Base-by-base conservation (phyloP, 1,140 invertebrate species). In the Gonatopus flavifemur region DNA sequence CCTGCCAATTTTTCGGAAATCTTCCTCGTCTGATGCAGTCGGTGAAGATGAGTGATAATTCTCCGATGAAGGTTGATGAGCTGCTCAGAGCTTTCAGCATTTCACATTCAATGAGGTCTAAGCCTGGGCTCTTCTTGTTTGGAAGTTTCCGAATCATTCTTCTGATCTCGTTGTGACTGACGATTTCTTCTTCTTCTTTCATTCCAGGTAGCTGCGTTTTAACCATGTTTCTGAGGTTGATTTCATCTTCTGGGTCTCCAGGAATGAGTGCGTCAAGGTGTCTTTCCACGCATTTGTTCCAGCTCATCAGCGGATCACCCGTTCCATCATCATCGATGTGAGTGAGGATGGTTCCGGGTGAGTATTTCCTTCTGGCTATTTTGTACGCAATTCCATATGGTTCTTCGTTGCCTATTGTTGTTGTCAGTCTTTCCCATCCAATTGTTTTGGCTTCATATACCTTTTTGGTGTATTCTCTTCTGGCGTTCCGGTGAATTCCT, bases 1-100 rank as follows among this genome's bases (percentile, higher is more conserved):
- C 36, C 55, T 79, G 79, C 77, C 76, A 79, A 3, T 40, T 20
- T 0, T 54, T 35, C 7, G 76, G 74, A 35, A 78, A 77, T 0
- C 44, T 33, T 0, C 62, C 61, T 18, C 57, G 52, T 10, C 10
- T 12, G 0, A 74, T 32, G 16, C 70, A 70, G 3, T 6, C 38
- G 6, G 62, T 55, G 19, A 46, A 63, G 5, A 74, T 13, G 0
- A 20, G 3, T 2, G 44, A 3, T 0, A 69, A 8, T 40, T 68
- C 57, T 0, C 37, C 21, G 1, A 13, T 12, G 1, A 58, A 32
- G 0, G 44, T 37, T 3, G 1, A 12, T 40, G 47, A 59, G 0
- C n/a, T n/a, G n/a, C n/a, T n/a, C n/a, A 53, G 50, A 2, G 40
- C 30, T 32, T 67, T 65, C 0, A 70, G 12, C 6, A 70, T 63